phyloP scores from a whole-genome alignment of 2,113 vertebrate genomes.

The Phocoena phocoena region DNA sequence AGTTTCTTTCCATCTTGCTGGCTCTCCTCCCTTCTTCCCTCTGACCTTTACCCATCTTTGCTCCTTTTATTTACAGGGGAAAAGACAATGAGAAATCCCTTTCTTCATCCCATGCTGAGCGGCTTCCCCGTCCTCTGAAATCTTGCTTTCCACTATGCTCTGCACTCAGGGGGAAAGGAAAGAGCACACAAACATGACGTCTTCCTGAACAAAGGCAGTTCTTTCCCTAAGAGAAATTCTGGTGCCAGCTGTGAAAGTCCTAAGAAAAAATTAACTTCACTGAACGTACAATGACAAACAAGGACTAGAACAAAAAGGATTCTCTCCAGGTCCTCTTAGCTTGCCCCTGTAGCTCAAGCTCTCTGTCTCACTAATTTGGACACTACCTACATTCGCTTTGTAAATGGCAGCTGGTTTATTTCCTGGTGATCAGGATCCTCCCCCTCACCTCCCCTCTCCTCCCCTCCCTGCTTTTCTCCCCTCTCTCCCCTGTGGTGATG shows the following conservation, averaged over 20 bases:
- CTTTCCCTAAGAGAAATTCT: conserved; percentile 9
- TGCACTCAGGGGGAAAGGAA: neutral
- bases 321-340: neutral
- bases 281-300: neutral
- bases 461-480: too few relatives aligned
- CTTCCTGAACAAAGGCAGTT: neutral
- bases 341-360: neutral
- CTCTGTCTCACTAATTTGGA: neutral
- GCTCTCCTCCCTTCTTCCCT: neutral
- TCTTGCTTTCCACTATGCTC: neutral
- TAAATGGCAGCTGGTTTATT: neutral
- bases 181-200: neutral
- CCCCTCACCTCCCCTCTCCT: neutral
- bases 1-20: neutral
- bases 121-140: neutral
- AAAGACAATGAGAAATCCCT: neutral
- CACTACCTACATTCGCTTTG: neutral
- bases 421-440: neutral
- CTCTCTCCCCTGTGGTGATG: neutral
- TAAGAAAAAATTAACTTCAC: neutral
- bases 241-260: neutral
- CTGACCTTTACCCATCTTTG: neutral
- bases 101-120: neutral
- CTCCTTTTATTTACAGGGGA: neutral
- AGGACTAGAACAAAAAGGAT: neutral